phyloP scores from a whole-genome alignment of 23 tunicate genomes.

The Styela clava region DNA sequence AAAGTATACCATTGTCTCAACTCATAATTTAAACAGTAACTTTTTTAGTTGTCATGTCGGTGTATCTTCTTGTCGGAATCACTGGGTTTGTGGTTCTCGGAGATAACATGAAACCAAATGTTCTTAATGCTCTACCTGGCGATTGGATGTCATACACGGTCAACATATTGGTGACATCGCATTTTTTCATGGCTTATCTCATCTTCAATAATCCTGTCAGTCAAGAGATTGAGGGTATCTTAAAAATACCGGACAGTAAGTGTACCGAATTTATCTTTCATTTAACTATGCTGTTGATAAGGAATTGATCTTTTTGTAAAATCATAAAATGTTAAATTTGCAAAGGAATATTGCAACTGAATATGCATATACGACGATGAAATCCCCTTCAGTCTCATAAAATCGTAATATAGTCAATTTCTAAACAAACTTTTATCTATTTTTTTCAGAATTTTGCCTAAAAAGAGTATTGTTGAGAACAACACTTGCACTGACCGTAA shows the following conservation, averaged over 20 bases:
- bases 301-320: too few species aligned
- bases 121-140: constrained; percentile 27
- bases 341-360: too few species aligned
- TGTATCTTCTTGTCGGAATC: constrained; percentile 57
- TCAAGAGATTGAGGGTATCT: constrained; percentile 73
- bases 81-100: constrained; percentile 84
- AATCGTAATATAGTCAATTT: too few species aligned
- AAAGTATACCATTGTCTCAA: too few species aligned
- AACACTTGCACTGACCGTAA: constrained; percentile 19
- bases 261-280: too few species aligned
- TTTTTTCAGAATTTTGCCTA: constrained; percentile 54
- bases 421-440: too few species aligned
- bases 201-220: constrained; percentile 70
- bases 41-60: constrained; percentile 49
- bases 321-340: too few species aligned
- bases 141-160: constrained; percentile 58
- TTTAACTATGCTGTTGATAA: too few species aligned
- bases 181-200: constrained; percentile 67
- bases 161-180: constrained; percentile 64
- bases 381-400: too few species aligned
- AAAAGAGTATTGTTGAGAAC: constrained; percentile 62
- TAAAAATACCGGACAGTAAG: constrained; percentile 57
- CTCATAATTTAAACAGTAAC: too few species aligned
- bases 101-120: constrained; percentile 58
- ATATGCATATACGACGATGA: too few species aligned